Percentiles rank a stretch among this genome's conserved stretches.
phyloP scores from a whole-genome alignment of 2,113 vertebrate genomes.

The Myiozetetes cayanensis region DNA sequence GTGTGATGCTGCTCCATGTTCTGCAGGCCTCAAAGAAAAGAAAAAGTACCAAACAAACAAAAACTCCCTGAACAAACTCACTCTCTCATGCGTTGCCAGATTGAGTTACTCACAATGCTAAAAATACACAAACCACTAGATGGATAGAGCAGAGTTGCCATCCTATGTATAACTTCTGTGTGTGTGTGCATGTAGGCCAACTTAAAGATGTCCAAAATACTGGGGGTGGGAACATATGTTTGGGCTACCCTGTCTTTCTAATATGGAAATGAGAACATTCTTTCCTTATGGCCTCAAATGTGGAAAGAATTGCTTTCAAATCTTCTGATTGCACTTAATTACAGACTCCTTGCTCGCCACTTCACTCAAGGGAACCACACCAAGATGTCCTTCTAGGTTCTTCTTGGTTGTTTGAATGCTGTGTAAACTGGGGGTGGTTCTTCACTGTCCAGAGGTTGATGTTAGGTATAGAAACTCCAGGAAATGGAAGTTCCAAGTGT shows the following conservation, averaged over 20 bases:
- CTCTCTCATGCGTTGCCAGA: background rate
- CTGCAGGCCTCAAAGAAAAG: background rate
- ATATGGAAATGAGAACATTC: background rate
- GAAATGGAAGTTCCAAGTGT: background rate
- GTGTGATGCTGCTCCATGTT: background rate
- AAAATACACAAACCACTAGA: background rate
- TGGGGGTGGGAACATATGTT: background rate
- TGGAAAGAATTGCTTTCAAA: background rate
- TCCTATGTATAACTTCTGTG: background rate
- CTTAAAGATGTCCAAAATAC: background rate
- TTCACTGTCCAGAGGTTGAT: background rate
- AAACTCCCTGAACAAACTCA: background rate
- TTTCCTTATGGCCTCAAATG: background rate
- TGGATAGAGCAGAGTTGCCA: background rate
- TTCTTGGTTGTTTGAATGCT: background rate
- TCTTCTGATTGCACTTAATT: background rate
- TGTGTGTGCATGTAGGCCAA: rapidly evolving
- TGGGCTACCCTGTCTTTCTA: background rate
- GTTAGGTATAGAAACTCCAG: background rate
- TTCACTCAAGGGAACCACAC: background rate
- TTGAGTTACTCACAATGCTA: background rate
- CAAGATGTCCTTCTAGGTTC: background rate
- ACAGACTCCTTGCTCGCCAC: background rate
- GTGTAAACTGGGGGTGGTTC: background rate
- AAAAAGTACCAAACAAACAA: background rate